Conservation (phyloP, 2,113 vertebrate species). For the Tachysurus fulvidraco region DNA sequence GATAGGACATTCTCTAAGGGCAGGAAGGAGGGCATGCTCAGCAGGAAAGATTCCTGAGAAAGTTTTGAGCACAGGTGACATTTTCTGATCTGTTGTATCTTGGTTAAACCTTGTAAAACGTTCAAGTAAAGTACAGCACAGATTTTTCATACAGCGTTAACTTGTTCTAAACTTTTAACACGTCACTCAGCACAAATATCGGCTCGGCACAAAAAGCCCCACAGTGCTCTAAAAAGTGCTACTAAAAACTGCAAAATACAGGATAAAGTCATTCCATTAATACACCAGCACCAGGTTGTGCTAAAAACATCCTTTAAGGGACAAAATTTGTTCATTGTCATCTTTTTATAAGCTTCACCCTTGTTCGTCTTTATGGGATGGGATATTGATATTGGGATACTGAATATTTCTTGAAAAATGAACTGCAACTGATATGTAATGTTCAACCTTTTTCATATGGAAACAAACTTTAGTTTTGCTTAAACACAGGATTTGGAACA, state of each 20-base stretch:
- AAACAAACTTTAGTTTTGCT: too few species aligned
- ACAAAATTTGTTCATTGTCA: not conserved
- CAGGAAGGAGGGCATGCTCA: not conserved
- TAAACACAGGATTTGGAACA: too few species aligned
- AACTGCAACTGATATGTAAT: too few species aligned
- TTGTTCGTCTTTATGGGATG: not conserved
- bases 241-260: not conserved
- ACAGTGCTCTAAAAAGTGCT: not conserved
- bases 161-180: not conserved
- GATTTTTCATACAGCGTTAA: not conserved
- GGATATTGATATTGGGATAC: too few species aligned
- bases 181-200: not conserved
- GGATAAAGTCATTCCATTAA: not conserved
- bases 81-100: too few species aligned
- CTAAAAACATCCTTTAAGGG: not conserved
- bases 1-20: conserved; percentile 31
- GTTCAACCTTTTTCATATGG: too few species aligned
- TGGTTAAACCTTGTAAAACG: too few species aligned
- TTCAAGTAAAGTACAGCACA: too few species aligned
- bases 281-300: not conserved
- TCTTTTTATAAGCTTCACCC: not conserved
- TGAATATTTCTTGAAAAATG: too few species aligned
- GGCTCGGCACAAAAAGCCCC: not conserved
- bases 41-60: conserved; percentile 35
- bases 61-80: not conserved